These are phyloP conservation scores for Heliornis fulica DNA, from an alignment of 2,113 vertebrate genomes.

Conservation along the genomic window DNA sequence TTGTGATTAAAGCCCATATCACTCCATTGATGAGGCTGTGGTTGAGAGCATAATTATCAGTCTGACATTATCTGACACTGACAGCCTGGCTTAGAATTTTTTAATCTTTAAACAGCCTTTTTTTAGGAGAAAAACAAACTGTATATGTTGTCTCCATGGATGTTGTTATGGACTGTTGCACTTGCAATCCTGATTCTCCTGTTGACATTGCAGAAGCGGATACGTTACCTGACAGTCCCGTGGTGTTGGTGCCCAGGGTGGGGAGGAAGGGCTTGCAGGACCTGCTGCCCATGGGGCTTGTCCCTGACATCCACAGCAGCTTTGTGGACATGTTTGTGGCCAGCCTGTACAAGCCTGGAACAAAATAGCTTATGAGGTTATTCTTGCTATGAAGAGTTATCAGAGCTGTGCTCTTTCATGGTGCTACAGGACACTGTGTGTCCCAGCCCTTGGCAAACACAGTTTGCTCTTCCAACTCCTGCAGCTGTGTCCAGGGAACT, in stretches of 20 bases:
- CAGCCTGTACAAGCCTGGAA: not conserved
- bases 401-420: rapidly evolving
- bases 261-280: not conserved
- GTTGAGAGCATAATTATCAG: not conserved
- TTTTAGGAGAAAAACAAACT: not conserved
- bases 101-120: not conserved
- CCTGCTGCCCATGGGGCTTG: not conserved
- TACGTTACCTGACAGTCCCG: rapidly evolving
- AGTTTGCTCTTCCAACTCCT: not conserved
- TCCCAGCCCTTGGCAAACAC: not conserved
- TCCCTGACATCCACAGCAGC: not conserved
- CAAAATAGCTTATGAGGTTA: not conserved
- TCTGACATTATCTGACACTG: not conserved
- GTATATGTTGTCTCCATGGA: not conserved
- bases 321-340: rapidly evolving
- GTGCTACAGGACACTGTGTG: rapidly evolving
- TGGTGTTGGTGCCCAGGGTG: rapidly evolving
- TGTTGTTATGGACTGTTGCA: not conserved
- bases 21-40: not conserved
- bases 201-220: not conserved
- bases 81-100: not conserved
- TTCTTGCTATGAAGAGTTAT: not conserved
- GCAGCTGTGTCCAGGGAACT: rapidly evolving
- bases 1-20: not conserved
- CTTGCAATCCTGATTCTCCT: not conserved